Conservation (phyloP, 1,140 invertebrate genomes). For the Fopius arisanus region DNA sequence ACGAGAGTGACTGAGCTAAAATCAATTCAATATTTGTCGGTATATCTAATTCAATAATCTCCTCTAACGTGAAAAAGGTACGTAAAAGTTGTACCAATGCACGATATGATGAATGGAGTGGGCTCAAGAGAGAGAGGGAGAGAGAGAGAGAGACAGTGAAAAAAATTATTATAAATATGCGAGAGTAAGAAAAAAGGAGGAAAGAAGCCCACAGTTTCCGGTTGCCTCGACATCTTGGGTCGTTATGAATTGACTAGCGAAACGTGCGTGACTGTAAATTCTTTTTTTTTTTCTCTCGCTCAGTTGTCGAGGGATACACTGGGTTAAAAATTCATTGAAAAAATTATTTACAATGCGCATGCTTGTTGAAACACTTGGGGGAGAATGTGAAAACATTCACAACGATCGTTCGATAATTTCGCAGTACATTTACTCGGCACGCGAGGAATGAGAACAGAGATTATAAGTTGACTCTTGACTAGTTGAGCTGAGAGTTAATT, state of each 20-base stretch:
- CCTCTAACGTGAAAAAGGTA: constrained; percentile 39
- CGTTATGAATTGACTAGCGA: constrained; percentile 12
- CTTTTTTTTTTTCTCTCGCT: background rate
- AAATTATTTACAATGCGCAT: constrained; percentile 24
- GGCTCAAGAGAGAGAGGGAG: constrained; percentile 28
- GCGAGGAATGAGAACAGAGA: constrained; percentile 52
- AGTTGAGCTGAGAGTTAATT: constrained; percentile 54
- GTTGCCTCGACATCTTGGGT: constrained; percentile 13
- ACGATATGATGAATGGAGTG: constrained; percentile 53
- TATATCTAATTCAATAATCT: constrained; percentile 61
- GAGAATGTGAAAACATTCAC: constrained; percentile 26
- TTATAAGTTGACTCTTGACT: constrained; percentile 47
- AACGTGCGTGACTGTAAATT: constrained; percentile 2
- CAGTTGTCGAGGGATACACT: background rate
- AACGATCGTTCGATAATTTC: constrained; percentile 51
- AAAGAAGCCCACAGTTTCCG: constrained; percentile 38
- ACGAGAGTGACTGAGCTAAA: constrained; percentile 55
- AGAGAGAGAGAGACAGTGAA: too few relatives aligned
- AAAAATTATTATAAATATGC: constrained; percentile 19
- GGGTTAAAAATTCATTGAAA: background rate
- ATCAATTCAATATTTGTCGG: constrained; percentile 58
- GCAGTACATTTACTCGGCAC: constrained; percentile 54
- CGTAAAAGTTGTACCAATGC: constrained; percentile 39
- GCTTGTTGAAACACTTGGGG: background rate
- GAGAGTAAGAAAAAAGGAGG: constrained; percentile 29